Percentiles rank a stretch among this genome's conserved stretches.
Conservation (phyloP, 1,140 invertebrate species). For the Drosophila prosaltans region DNA sequence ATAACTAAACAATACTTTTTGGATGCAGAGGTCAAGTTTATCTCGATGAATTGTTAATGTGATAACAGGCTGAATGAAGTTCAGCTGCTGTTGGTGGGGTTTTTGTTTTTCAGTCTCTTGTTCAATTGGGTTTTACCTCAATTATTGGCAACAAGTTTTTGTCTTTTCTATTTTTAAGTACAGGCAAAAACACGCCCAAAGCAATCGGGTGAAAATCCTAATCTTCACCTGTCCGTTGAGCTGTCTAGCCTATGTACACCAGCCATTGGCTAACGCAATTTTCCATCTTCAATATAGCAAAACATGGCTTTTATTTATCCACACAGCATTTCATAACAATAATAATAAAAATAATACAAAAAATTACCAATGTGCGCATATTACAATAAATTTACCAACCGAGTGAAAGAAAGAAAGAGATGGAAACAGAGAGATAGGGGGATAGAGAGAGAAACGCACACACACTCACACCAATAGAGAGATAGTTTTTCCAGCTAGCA, state of each 20-base stretch:
- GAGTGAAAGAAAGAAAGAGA: background rate
- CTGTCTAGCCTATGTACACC: background rate
- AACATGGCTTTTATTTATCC: conserved; percentile 56
- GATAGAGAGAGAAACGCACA: conserved; percentile 28
- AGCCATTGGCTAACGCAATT: conserved; percentile 55
- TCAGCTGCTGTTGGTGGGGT: conserved; percentile 43
- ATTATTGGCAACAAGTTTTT: conserved; percentile 48
- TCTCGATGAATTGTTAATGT: conserved; percentile 38
- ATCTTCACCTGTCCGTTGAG: conserved; percentile 19
- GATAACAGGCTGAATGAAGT: conserved; percentile 64
- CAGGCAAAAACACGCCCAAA: conserved; percentile 43
- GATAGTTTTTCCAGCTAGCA: conserved; percentile 49
- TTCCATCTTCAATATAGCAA: conserved; percentile 30
- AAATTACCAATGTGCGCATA: conserved; percentile 78
- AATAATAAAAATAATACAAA: conserved; percentile 66
- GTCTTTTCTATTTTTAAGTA: conserved; percentile 14
- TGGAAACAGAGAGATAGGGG: background rate
- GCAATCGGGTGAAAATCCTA: conserved; percentile 53
- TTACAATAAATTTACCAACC: conserved; percentile 71
- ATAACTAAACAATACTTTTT: conserved; percentile 29
- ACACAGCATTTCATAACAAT: conserved; percentile 58
- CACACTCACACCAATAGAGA: background rate
- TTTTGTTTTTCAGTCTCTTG: conserved; percentile 1
- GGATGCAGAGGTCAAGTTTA: conserved; percentile 63
- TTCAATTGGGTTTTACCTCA: conserved; percentile 31